Evolutionary conservation across 2,113 vertebrate species (phyloP), one percentile per base, ranked within the genome.

Genomic region (Menura novaehollandiae): DNA sequence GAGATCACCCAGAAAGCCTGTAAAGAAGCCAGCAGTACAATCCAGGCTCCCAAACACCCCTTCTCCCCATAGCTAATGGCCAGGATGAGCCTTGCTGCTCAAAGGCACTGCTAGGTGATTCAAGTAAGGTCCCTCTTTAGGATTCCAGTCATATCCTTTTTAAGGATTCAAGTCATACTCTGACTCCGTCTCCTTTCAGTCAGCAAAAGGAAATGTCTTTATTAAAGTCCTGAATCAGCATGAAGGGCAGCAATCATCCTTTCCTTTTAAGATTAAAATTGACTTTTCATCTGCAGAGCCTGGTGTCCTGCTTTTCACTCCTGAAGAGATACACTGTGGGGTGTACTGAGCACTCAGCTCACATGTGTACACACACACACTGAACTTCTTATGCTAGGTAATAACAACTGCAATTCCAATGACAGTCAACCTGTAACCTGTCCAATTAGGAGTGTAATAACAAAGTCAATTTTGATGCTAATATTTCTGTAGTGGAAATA

Each of bases 131-230:
- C 22, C 28, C 41, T 80, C 74, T 55, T 90, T 55, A 80, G 71
- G 59, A 97, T 80, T 89, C 85, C 51, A 62, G 94, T 93, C 89
- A 95, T 80, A 55, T 39, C 24, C 91, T 87, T 81, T 80, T 95
- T 91, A 91, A 90, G 78, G 47, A 93, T 88, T 95, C 93, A 88
- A 77, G 81, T 89, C 96, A 92, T 63, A 67, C 19, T 73, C 73
- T 85, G 76, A 44, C 59, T 87, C 49, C 1, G 15, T 73, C 92
- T 92, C 59, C 85, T 91, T 92, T 74, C 95, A 84, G 93, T 85
- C 85, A 96, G 84, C 71, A 85, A 95, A 90, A 90, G 93, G 73
- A 95, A 93, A 94, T 30, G 66, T 95, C 89, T 92, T 89, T 81
- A 92, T 27, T 94, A 58, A 95, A 93, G 83, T 72, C 63, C 89